Percentiles rank a stretch among this genome's conserved stretches.
Conservation (phyloP, 2,888 invertebrate genomes). For the Eupithecia tripunctaria region DNA sequence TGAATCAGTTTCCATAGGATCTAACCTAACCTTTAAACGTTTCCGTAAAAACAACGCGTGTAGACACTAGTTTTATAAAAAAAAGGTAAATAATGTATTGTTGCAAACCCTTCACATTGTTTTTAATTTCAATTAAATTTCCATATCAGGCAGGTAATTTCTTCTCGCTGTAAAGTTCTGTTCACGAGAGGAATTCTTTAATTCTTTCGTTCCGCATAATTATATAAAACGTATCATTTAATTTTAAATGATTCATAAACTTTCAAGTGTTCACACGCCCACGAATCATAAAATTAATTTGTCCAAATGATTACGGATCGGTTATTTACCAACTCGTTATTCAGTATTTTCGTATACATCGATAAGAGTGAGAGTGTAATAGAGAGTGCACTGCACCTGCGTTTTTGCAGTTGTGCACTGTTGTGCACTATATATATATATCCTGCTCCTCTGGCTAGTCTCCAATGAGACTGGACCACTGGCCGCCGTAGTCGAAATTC, state of each 20-base stretch:
- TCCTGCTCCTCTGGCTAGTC: too few species aligned
- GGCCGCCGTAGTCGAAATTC: too few species aligned
- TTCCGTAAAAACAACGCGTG: too few species aligned
- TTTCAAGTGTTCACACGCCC: constrained; percentile 7
- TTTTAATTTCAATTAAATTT: neutral
- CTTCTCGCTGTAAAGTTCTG: neutral
- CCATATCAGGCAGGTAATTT: neutral
- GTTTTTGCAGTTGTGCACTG: too few species aligned
- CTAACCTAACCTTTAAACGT: too few species aligned
- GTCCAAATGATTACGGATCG: neutral
- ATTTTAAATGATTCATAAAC: constrained; percentile 3
- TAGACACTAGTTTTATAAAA: too few species aligned
- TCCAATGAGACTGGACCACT: too few species aligned
- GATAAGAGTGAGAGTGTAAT: too few species aligned
- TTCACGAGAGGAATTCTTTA: neutral
- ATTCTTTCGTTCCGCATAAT: neutral
- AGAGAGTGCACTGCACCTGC: too few species aligned
- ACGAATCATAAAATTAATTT: constrained; percentile 11
- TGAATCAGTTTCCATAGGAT: too few species aligned
- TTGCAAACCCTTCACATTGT: neutral
- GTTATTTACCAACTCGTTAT: neutral
- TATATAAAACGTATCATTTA: neutral
- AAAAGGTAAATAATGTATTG: neutral
- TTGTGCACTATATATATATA: too few species aligned
- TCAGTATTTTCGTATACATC: neutral